Evolutionary conservation across 2,797 vertebrate species (phyloP).

Genomic region (Buphagus erythrorhynchus): DNA sequence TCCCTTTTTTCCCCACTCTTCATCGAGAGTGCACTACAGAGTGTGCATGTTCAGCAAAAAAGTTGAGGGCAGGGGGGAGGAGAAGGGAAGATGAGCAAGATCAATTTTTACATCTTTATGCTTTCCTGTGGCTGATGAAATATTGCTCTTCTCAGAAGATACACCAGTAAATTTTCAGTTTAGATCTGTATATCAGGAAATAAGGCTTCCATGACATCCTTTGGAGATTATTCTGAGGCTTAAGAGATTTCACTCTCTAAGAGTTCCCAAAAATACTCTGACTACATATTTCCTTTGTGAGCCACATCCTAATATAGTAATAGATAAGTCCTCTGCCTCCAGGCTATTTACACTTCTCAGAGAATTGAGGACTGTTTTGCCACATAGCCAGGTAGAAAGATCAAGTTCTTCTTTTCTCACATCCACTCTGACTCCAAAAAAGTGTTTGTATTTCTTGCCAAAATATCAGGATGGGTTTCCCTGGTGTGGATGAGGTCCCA

Average conservation of each 20-base stretch:
- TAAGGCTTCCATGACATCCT: not conserved
- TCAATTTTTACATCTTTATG: conserved; percentile 5
- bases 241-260: conserved; percentile 38
- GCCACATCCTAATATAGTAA: not conserved
- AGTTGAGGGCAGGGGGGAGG: fast-evolving
- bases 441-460: not conserved
- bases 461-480: not conserved
- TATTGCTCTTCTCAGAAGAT: not conserved
- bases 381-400: not conserved
- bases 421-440: not conserved
- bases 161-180: not conserved
- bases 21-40: not conserved
- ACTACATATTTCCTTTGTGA: conserved; percentile 8
- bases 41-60: not conserved
- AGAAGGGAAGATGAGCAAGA: not conserved
- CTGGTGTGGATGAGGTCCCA: not conserved
- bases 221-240: conserved; percentile 7
- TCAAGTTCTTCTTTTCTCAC: not conserved
- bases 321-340: not conserved
- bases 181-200: not conserved
- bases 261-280: not conserved
- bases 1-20: not conserved
- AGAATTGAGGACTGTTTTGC: not conserved
- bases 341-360: not conserved
- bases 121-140: not conserved